Conservation (phyloP, 2,888 invertebrate species). For the Eupithecia dodoneata region DNA sequence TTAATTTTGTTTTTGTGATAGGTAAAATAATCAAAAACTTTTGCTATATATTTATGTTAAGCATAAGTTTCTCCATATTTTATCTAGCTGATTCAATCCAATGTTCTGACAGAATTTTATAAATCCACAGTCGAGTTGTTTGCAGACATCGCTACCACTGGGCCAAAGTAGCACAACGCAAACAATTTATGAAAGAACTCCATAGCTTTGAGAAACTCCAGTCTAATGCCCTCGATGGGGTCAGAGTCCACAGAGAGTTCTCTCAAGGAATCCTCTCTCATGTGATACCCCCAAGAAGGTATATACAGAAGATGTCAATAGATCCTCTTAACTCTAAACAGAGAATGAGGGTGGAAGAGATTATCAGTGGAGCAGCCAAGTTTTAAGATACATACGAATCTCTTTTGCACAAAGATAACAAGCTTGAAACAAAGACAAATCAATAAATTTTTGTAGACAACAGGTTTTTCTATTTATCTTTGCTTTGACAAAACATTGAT, state of each 20-base stretch:
- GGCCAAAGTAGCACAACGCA: slow-evolving; percentile 78
- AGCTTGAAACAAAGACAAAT: not conserved
- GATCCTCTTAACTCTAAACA: slow-evolving; percentile 70
- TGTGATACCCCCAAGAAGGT: slow-evolving; percentile 73
- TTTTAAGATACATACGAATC: slow-evolving; percentile 59
- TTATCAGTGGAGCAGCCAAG: slow-evolving; percentile 70
- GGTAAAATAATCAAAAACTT: no score
- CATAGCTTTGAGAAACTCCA: slow-evolving; percentile 85
- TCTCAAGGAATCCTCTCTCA: slow-evolving; percentile 83
- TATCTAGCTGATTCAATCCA: not conserved
- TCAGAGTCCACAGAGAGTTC: slow-evolving; percentile 86
- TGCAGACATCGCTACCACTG: slow-evolving; percentile 85
- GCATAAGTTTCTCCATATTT: no score
- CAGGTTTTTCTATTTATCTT: not conserved
- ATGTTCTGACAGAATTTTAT: not conserved
- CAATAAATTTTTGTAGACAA: not conserved
- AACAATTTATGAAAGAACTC: slow-evolving; percentile 86
- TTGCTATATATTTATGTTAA: no score
- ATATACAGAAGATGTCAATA: slow-evolving; percentile 73
- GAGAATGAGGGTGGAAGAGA: slow-evolving; percentile 76
- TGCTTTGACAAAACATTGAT: not conserved
- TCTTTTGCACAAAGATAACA: not conserved
- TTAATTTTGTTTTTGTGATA: not conserved
- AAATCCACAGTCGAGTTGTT: slow-evolving; percentile 81
- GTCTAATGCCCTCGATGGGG: slow-evolving; percentile 85